Percentiles rank a stretch among this genome's conserved stretches.
These are phyloP conservation scores for Crypturellus tataupa DNA, from an alignment of 2,797 vertebrate species.

Conservation along the genomic window DNA sequence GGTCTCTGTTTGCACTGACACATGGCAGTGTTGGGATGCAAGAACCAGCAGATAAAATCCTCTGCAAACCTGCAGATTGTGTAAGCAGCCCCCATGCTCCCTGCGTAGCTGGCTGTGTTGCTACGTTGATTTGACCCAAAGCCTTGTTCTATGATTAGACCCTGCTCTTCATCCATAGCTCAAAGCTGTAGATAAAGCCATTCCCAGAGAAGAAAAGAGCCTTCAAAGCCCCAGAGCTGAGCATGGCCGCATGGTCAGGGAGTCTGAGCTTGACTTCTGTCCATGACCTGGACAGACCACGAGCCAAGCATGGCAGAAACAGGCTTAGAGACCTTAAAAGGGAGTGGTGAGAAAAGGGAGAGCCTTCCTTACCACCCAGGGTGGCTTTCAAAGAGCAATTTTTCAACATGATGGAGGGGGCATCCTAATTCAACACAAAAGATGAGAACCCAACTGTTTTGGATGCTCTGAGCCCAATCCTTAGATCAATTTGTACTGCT, in stretches of 20 bases:
- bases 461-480: not conserved
- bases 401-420: not conserved
- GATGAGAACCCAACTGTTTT: not conserved
- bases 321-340: not conserved
- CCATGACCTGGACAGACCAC: fast-evolving
- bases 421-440: not conserved
- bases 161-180: not conserved
- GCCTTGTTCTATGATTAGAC: not conserved
- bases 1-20: not conserved
- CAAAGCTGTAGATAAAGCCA: not conserved
- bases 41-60: not conserved
- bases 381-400: not conserved
- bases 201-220: not conserved
- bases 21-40: not conserved
- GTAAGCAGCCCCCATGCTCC: not conserved
- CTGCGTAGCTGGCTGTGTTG: not conserved
- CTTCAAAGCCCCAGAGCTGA: not conserved
- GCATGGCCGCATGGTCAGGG: fast-evolving
- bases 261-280: not conserved
- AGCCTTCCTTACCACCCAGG: not conserved
- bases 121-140: not conserved
- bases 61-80: fast-evolving
- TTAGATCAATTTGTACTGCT: not conserved
- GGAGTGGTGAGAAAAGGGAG: not conserved
- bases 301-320: not conserved